Conservation (phyloP, 2,113 vertebrate species). For the Maccullochella peelii region DNA sequence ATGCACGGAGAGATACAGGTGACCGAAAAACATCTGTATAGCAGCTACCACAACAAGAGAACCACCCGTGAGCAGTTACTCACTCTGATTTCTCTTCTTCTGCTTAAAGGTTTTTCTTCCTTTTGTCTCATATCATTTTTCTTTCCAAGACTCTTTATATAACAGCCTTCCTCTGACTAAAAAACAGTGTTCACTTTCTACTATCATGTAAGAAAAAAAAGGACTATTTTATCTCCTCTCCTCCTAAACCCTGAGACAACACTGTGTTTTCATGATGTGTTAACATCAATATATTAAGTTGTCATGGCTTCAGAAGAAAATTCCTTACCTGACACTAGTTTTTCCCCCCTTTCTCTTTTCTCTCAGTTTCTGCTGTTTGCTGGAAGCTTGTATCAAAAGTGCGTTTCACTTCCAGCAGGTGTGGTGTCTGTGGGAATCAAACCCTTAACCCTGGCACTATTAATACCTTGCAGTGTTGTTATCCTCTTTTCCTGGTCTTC, state of each 20-base stretch:
- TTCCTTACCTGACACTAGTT: not conserved
- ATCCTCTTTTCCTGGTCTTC: not conserved
- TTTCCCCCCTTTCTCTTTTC: not conserved
- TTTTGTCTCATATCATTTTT: slow-evolving; percentile 5
- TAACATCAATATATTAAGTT: slow-evolving; percentile 6
- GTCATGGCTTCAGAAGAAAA: slow-evolving; percentile 6
- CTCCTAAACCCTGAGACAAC: not conserved
- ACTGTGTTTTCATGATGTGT: not conserved
- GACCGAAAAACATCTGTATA: not conserved
- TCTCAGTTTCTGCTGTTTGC: not conserved
- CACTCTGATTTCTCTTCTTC: slow-evolving; percentile 8
- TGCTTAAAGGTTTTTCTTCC: not conserved
- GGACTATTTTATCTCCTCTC: not conserved
- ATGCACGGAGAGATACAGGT: not conserved
- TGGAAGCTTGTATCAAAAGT: not conserved
- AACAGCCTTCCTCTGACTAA: slow-evolving; percentile 11
- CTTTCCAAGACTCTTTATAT: slow-evolving; percentile 7
- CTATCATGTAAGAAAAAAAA: not conserved
- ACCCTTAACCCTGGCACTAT: not conserved
- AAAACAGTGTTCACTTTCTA: slow-evolving; percentile 6
- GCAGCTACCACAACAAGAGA: slow-evolving; percentile 14
- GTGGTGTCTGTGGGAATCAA: not conserved
- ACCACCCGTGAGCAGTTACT: not conserved
- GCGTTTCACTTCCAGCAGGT: not conserved
- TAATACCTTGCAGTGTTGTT: not conserved